A percentile compares a stretch with the other conserved stretches of the same genome.
Conservation (phyloP, 2,113 vertebrate species). For the Podarcis muralis region DNA sequence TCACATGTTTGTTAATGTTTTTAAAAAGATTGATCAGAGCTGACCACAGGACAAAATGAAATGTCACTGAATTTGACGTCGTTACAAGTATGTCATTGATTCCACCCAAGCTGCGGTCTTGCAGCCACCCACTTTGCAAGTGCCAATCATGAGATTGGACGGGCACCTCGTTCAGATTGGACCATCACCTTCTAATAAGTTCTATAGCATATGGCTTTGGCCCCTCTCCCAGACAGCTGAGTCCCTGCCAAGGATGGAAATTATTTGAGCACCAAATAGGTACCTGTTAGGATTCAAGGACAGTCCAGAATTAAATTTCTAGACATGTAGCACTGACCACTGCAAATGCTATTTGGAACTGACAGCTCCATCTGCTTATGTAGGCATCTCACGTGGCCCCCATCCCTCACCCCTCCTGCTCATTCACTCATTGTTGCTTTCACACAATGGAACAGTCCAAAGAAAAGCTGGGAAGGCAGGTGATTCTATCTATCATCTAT, state of each 20-base stretch:
- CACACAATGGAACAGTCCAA: background rate
- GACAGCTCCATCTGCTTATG: background rate
- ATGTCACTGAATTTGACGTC: slow-evolving; percentile 23
- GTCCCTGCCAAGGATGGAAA: background rate
- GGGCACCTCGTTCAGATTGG: background rate
- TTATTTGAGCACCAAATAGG: background rate
- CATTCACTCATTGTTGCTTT: background rate
- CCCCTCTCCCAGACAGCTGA: background rate
- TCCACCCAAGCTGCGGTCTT: background rate
- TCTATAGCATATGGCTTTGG: background rate
- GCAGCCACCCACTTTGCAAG: slow-evolving; percentile 26
- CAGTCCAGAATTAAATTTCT: background rate
- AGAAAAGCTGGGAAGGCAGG: background rate
- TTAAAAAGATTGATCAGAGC: background rate
- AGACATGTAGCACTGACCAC: background rate
- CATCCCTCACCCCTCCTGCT: no score
- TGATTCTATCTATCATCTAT: no score
- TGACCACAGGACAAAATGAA: slow-evolving; percentile 25
- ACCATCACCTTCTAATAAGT: background rate
- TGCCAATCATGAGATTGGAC: slow-evolving; percentile 21
- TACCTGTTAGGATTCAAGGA: background rate
- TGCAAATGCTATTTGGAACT: slow-evolving; percentile 12
- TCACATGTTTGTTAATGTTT: background rate
- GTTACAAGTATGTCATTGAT: slow-evolving; percentile 9
- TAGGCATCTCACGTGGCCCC: background rate